Evolutionary conservation across 1,140 invertebrate genomes (phyloP).

Genomic region (Anagrus nilaparvatae): DNA sequence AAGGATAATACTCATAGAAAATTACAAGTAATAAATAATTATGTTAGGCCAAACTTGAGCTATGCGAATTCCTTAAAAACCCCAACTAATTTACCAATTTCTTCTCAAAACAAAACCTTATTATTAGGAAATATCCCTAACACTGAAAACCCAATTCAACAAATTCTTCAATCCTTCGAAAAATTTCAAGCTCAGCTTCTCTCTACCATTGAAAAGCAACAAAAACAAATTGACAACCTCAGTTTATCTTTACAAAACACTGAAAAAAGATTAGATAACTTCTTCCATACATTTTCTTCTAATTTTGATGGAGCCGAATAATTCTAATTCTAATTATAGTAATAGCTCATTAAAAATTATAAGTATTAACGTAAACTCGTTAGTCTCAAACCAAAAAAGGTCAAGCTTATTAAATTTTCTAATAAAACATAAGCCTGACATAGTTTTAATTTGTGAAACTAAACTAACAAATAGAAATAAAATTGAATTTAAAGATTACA

Average conservation of each 20-base stretch:
- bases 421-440: neutral
- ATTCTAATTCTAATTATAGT: neutral
- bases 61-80: neutral
- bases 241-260: neutral
- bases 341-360: neutral
- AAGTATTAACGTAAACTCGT: neutral
- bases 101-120: neutral
- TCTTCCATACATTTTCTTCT: neutral
- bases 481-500: constrained; percentile 1
- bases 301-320: neutral
- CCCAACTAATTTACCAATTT: neutral
- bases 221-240: too few relatives aligned
- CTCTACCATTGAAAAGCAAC: neutral
- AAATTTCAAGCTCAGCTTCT: neutral
- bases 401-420: neutral
- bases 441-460: neutral
- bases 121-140: neutral
- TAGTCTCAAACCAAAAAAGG: neutral
- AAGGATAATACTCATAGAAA: neutral
- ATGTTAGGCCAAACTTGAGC: neutral
- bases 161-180: neutral
- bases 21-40: neutral
- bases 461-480: neutral
- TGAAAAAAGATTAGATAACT: neutral
- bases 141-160: neutral